Conservation (phyloP, 2,888 invertebrate genomes). For the Amphipyra berbera region DNA sequence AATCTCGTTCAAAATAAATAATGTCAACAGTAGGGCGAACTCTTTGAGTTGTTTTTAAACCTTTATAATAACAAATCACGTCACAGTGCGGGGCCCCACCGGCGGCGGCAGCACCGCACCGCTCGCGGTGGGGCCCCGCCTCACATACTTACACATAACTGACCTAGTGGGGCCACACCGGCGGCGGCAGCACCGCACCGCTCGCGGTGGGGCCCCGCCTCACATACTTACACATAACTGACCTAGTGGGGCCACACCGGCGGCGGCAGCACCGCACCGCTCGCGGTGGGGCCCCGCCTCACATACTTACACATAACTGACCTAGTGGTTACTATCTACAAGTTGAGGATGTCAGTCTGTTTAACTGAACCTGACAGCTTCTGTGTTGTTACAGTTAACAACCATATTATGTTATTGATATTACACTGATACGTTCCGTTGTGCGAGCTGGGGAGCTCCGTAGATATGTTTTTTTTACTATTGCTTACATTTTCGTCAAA, state of each 20-base stretch:
- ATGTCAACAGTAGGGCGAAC: conserved; percentile 88
- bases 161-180: too few species aligned
- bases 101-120: too few species aligned
- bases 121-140: too few species aligned
- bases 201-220: too few species aligned
- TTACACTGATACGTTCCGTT: conserved; percentile 38
- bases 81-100: conserved; percentile 57
- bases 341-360: conserved; percentile 76
- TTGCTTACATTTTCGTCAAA: conserved; percentile 33
- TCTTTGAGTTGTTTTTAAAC: conserved; percentile 86
- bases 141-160: too few species aligned
- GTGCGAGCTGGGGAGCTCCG: background rate
- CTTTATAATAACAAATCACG: conserved; percentile 84
- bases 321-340: conserved; percentile 74
- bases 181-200: too few species aligned
- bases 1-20: conserved; percentile 87
- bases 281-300: conserved; percentile 6
- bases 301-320: conserved; percentile 73
- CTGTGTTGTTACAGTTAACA: background rate
- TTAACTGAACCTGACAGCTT: conserved; percentile 55
- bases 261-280: background rate
- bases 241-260: conserved; percentile 15
- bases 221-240: too few species aligned
- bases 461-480: conserved; percentile 1
- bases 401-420: conserved; percentile 14